These are phyloP conservation scores for Entomyzon cyanotis DNA, from an alignment of 2,113 vertebrate species.

Conservation along the genomic window DNA sequence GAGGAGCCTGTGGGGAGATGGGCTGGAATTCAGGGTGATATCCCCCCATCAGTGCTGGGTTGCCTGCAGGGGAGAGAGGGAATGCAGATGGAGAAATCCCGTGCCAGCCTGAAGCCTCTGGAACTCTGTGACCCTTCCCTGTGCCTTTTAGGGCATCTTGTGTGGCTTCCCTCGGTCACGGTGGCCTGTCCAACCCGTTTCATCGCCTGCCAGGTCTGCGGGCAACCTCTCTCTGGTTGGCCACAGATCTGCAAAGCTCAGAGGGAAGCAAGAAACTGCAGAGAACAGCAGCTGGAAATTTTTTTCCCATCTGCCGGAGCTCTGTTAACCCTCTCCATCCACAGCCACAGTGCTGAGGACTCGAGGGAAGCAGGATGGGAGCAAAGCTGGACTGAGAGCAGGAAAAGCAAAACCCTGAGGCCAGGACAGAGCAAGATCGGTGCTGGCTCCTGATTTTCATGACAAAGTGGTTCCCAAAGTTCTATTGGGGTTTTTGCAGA, in stretches of 20 bases:
- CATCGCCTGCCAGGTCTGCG: neutral
- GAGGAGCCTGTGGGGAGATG: neutral
- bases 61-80: neutral
- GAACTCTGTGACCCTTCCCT: neutral
- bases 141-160: neutral
- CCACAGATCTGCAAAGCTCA: neutral
- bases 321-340: neutral
- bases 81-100: neutral
- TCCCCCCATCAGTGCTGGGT: neutral
- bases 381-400: neutral
- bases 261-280: neutral
- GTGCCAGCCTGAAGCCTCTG: neutral
- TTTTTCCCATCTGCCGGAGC: neutral
- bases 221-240: neutral
- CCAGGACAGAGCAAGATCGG: accelerated
- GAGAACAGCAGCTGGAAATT: neutral
- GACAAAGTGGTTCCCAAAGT: neutral
- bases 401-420: neutral
- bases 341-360: accelerated
- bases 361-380: neutral
- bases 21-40: neutral
- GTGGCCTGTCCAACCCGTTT: neutral
- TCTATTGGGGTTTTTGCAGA: neutral
- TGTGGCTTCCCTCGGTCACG: neutral
- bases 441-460: neutral